Percentiles rank a stretch among this genome's conserved stretches.
phyloP scores from a whole-genome alignment of 2,888 invertebrate genomes.

The Hydropsyche betteni region DNA sequence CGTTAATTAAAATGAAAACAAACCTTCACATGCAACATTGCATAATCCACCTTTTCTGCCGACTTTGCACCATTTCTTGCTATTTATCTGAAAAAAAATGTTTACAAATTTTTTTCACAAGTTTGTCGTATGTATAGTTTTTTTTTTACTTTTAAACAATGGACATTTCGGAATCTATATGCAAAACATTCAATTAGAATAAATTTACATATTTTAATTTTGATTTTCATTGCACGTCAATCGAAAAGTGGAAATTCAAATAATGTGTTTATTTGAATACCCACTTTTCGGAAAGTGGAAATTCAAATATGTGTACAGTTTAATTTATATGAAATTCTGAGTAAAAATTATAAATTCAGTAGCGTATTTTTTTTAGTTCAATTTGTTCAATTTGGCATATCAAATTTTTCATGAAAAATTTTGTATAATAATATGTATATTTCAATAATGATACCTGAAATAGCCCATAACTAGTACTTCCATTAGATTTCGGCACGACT shows the following conservation, averaged over 20 bases:
- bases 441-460: constrained; percentile 58
- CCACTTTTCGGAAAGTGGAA: neutral
- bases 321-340: neutral
- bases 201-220: constrained; percentile 18
- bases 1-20: too few relatives aligned
- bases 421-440: neutral
- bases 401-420: too few relatives aligned
- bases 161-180: neutral
- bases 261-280: neutral
- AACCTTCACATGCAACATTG: constrained; percentile 63
- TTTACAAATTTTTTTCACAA: neutral
- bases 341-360: neutral
- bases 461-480: constrained; percentile 63
- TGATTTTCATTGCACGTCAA: neutral
- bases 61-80: constrained; percentile 63
- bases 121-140: neutral
- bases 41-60: constrained; percentile 63
- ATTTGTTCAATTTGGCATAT: too few relatives aligned
- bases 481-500: constrained; percentile 57
- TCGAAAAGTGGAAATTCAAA: constrained; percentile 31
- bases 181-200: constrained; percentile 44
- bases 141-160: neutral
- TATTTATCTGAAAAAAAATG: constrained; percentile 60
- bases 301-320: constrained; percentile 26
- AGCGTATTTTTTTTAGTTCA: neutral